Base-by-base conservation (phyloP, 64 coral and sea anemone species). In the Pocillopora damicornis region DNA sequence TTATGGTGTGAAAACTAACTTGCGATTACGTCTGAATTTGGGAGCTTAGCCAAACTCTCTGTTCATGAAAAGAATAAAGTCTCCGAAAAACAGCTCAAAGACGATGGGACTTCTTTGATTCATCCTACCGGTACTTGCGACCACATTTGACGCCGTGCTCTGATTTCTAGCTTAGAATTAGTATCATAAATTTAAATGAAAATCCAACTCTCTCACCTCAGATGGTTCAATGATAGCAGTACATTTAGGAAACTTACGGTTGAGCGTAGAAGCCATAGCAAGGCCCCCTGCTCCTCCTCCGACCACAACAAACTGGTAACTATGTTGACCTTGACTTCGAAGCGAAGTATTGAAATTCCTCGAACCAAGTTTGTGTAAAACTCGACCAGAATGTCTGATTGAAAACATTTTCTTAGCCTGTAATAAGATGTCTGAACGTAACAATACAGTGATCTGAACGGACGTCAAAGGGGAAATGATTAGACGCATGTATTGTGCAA, bases 181-280 rank as follows among this genome's bases (percentile, higher is more conserved):
- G 57, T 15, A 64, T n/a, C 13, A 63, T 17, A 62, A 35, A 62
- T 1, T 9, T 20, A 18, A 22, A 20, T 35, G 17, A 57, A 8
- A 45, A 22, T 13, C 18, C 23, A 61, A 8, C 61, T 36, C 10
- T 38, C 73, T 76, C 86, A 99, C 97, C 91, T 95, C 89, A 58
- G 97, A 99, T 14, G 97, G 93, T 62, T 99, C 97, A 5, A 99
- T 88, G 73, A 99, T 80, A 37, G 86, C 93, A 9, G 93, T 99
- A 22, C 83, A 75, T 75, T 95, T 81, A 17, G 93, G 93, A 91
- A 88, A 99, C 68, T 86, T 88, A 71, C 97, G 83, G 68, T 88
- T 83, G 4, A 99, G 60, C 30, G 93, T 89, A 15, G 93, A 88
- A 0, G 93, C 90, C 25, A 95, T 80, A 3, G 93, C 87, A 1